These are phyloP conservation scores for Tipula lateralis DNA, from an alignment of 2,888 invertebrate genomes.

Conservation along the genomic window DNA sequence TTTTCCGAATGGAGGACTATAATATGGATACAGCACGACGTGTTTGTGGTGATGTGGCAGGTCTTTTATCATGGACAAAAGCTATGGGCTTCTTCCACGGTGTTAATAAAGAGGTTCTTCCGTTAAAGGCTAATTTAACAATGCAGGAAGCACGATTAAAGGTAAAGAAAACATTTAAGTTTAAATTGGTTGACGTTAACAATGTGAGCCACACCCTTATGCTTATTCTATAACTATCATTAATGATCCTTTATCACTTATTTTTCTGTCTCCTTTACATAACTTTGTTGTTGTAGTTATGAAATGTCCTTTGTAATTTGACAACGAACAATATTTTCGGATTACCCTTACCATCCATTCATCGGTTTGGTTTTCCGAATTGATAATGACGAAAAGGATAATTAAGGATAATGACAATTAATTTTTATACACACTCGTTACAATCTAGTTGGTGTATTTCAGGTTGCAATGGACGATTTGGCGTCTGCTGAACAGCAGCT, in stretches of 20 bases:
- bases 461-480: conserved; percentile 86
- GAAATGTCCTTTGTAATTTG: background rate
- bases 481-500: conserved; percentile 81
- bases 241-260: background rate
- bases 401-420: background rate
- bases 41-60: conserved; percentile 95
- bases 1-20: conserved; percentile 94
- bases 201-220: background rate
- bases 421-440: background rate
- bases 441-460: background rate
- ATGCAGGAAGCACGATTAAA: conserved; percentile 85
- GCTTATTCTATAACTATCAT: background rate
- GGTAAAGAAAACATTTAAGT: conserved; percentile 47
- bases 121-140: conserved; percentile 85
- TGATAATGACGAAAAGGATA: background rate
- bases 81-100: conserved; percentile 94
- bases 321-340: background rate
- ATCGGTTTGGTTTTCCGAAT: background rate
- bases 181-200: background rate
- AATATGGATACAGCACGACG: conserved; percentile 94
- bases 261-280: background rate
- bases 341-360: background rate
- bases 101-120: conserved; percentile 94
- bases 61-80: conserved; percentile 91
- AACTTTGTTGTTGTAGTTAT: background rate